Evolutionary conservation across 1,140 invertebrate species (phyloP).

Genomic region (Centruroides sculpturatus): DNA sequence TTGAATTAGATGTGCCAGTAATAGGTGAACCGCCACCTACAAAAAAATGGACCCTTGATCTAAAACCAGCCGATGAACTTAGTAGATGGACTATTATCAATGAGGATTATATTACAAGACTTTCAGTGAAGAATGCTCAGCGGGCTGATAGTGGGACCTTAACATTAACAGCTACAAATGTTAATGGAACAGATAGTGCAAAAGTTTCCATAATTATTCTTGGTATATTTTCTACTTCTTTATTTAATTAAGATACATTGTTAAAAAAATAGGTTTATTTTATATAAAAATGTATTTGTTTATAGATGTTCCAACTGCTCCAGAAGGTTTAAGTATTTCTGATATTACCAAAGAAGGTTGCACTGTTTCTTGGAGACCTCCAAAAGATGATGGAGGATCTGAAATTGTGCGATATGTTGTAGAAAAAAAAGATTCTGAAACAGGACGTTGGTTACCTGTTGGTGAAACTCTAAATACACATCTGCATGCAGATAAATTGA

Average conservation of each 20-base stretch:
- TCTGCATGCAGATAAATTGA: constrained; percentile 87
- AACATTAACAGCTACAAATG: constrained; percentile 71
- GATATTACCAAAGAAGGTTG: constrained; percentile 75
- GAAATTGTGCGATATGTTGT: constrained; percentile 82
- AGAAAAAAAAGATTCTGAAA: constrained; percentile 93
- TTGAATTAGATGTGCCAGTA: constrained; percentile 87
- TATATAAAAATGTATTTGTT: background rate
- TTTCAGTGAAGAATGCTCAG: constrained; percentile 75
- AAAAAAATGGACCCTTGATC: constrained; percentile 83
- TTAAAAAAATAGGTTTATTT: too few species aligned
- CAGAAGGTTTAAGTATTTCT: constrained; percentile 65
- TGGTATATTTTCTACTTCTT: constrained; percentile 33
- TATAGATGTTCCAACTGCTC: constrained; percentile 57
- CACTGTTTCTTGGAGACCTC: constrained; percentile 66
- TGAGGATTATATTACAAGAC: constrained; percentile 73
- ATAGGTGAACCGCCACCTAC: constrained; percentile 82
- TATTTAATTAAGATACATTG: constrained; percentile 6
- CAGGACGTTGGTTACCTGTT: constrained; percentile 81
- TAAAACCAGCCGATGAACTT: constrained; percentile 56
- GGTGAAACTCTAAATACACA: constrained; percentile 72
- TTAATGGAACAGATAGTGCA: constrained; percentile 74
- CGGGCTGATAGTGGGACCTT: constrained; percentile 61
- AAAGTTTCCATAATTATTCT: constrained; percentile 73
- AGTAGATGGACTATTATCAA: constrained; percentile 70
- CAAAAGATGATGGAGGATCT: constrained; percentile 80